A percentile compares a stretch with the other conserved stretches of the same genome.
Conservation (phyloP, 2,888 invertebrate species). For the Drosophila borborema region DNA sequence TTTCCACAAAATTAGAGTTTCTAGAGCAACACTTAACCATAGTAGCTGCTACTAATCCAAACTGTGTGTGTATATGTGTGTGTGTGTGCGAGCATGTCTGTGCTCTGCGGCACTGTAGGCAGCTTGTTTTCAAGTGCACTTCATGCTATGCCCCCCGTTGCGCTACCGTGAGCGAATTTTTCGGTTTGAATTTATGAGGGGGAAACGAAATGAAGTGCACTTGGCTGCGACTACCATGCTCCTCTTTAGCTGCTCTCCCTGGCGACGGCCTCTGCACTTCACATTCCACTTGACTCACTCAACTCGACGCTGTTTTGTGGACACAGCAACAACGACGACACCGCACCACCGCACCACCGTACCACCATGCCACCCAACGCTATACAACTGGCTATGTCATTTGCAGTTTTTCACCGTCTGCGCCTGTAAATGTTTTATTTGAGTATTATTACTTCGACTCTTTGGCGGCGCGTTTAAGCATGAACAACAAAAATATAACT, state of each 20-base stretch:
- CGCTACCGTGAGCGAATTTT: constrained; percentile 59
- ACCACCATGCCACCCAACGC: not conserved
- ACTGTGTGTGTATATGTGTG: constrained; percentile 15
- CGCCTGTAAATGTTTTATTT: constrained; percentile 76
- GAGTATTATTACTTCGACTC: constrained; percentile 78
- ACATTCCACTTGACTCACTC: constrained; percentile 74
- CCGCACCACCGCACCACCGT: constrained; percentile 10
- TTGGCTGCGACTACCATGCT: constrained; percentile 42
- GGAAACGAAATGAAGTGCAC: constrained; percentile 74
- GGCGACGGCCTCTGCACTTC: constrained; percentile 42
- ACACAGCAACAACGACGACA: constrained; percentile 24
- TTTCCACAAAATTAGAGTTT: constrained; percentile 6
- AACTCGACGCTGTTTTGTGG: constrained; percentile 65
- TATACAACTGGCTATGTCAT: constrained; percentile 60
- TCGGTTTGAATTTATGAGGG: constrained; percentile 74
- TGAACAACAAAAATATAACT: constrained; percentile 30
- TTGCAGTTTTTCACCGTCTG: constrained; percentile 76
- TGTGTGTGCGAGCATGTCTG: constrained; percentile 18
- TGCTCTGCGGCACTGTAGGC: constrained; percentile 54
- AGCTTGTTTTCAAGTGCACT: constrained; percentile 65
- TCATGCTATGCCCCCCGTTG: constrained; percentile 32
- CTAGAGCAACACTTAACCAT: constrained; percentile 8
- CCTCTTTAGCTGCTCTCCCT: not conserved
- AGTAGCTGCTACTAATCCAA: constrained; percentile 30
- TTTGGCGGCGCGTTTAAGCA: constrained; percentile 58